phyloP scores from a whole-genome alignment of 2,797 vertebrate genomes.

The Gouania willdenowi region DNA sequence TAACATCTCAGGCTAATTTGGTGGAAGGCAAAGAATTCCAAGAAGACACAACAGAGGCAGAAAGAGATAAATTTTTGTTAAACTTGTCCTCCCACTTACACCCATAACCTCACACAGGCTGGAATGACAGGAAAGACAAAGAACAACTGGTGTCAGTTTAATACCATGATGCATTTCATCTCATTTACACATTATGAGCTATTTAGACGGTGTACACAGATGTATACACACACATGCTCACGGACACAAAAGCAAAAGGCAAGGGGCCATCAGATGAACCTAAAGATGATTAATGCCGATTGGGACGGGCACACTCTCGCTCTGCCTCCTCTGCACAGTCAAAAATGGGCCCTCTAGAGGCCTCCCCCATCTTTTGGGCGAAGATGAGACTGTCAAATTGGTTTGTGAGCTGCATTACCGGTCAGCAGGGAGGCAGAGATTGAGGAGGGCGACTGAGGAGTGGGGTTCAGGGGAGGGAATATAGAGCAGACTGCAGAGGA shows the following conservation, averaged over 20 bases:
- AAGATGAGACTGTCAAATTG: slow-evolving; percentile 96
- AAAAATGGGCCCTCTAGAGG: slow-evolving; percentile 86
- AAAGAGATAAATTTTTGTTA: slow-evolving; percentile 57
- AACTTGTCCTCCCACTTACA: slow-evolving; percentile 63
- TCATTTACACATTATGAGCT: slow-evolving; percentile 84
- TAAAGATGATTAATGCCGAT: slow-evolving; percentile 95
- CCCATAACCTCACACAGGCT: slow-evolving; percentile 60
- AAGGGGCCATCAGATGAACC: slow-evolving; percentile 83
- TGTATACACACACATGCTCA: slow-evolving; percentile 4
- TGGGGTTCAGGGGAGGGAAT: slow-evolving; percentile 72
- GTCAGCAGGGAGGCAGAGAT: slow-evolving; percentile 78
- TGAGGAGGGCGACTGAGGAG: slow-evolving; percentile 52
- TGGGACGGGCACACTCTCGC: slow-evolving; percentile 79
- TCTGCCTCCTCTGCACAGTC: slow-evolving; percentile 89
- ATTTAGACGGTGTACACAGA: slow-evolving; percentile 83
- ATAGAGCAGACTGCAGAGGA: slow-evolving; percentile 25
- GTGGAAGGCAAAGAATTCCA: slow-evolving; percentile 8
- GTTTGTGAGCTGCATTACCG: slow-evolving; percentile 95
- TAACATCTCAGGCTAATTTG: too few relatives aligned
- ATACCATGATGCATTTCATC: slow-evolving; percentile 84
- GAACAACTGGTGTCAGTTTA: slow-evolving; percentile 79
- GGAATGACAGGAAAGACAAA: slow-evolving; percentile 69
- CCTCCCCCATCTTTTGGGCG: slow-evolving; percentile 86
- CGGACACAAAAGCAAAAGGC: slow-evolving; percentile 62
- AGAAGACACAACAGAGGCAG: slow-evolving; percentile 30